Base-by-base conservation (phyloP, 2,797 vertebrate species). In the Tadarida brasiliensis region DNA sequence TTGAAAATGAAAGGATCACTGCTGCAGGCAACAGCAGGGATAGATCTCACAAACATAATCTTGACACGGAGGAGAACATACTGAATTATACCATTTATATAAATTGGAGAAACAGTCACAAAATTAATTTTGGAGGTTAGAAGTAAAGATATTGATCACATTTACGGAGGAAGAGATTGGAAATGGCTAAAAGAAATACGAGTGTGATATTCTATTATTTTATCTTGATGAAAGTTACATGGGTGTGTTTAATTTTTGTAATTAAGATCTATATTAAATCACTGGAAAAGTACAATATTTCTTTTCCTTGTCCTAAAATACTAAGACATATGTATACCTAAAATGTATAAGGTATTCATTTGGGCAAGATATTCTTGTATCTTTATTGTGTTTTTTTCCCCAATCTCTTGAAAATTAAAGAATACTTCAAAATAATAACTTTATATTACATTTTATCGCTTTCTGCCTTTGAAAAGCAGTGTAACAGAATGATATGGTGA, bases 341-440 rank as follows among this genome's bases (percentile, higher is more conserved):
- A 84, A 92, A 26, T n/a, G 4, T 35, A 57, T 16, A 22, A 80
- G 57, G 14, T 70, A 70, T 54, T 15, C 39, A 47, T 73, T 83
- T 65, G 30, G 5, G 4, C 56, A 67, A 71, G 2, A 3, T 24
- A n/a, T 19, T 86, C 19, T 82, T 90, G 28, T 84, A 17, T 89
- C n/a, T 63, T 20, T 73, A 26, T 70, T 81, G 24, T 86, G 49
- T 67, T n/a, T 87, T 47, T 49, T 87, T 76, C 74, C 84, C 78
- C 10, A 90, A 26, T 73, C 7, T 90, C 91, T 90, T 94, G 56
- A 82, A 87, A 83, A 28, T 10, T 84, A 81, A 74, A 77, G 51
- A 63, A 61, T 4, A 71, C 15, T 87, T 5, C 39, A 56, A 1
- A 90, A 90, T 70, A 87, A 80, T 49, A 70, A 59, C 39, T 73